Percentiles rank a stretch among this genome's conserved stretches.
phyloP scores from a whole-genome alignment of 2,113 vertebrate genomes.

The Cromileptes altivelis region DNA sequence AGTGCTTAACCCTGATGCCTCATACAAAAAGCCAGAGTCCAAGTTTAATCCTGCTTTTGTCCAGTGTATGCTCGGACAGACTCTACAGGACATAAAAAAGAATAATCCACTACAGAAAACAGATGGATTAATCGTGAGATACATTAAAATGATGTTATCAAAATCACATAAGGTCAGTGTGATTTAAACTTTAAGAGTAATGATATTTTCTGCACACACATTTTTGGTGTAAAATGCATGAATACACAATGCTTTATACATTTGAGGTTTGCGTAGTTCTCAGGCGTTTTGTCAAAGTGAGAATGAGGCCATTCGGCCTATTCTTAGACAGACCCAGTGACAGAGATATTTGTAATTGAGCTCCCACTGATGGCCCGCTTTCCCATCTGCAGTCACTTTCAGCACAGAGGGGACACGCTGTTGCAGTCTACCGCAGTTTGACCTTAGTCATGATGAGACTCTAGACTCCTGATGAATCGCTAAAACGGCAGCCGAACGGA shows the following conservation, averaged over 20 bases:
- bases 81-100: background rate
- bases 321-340: slow-evolving; percentile 71
- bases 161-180: background rate
- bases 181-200: slow-evolving; percentile 9
- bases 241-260: slow-evolving; percentile 29
- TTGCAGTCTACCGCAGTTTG: slow-evolving; percentile 8
- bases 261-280: slow-evolving; percentile 27
- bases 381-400: slow-evolving; percentile 30
- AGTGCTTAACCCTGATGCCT: background rate
- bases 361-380: slow-evolving; percentile 58
- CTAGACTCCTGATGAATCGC: slow-evolving; percentile 4
- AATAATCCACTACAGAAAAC: background rate
- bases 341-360: slow-evolving; percentile 57
- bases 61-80: background rate
- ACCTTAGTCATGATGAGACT: slow-evolving; percentile 21
- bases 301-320: slow-evolving; percentile 72
- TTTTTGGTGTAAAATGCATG: slow-evolving; percentile 18
- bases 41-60: background rate
- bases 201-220: background rate
- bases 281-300: slow-evolving; percentile 47
- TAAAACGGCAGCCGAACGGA: background rate
- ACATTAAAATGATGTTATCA: background rate
- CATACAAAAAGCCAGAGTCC: background rate
- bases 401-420: slow-evolving; percentile 3
- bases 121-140: background rate